Evolutionary conservation across 2,888 invertebrate species (phyloP).

Genomic region (Pachymerium ferrugineum): DNA sequence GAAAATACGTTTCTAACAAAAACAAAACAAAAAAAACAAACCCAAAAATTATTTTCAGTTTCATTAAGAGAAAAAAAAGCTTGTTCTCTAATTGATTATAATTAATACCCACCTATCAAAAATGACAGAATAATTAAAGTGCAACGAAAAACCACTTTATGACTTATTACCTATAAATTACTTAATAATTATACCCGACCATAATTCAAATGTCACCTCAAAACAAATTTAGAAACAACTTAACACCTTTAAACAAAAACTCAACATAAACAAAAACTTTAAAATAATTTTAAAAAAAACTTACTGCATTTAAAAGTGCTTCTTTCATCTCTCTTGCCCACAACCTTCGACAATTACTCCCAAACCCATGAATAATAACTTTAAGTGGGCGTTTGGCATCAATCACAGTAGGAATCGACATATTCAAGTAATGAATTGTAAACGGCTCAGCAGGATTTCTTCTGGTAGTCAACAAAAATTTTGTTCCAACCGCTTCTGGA

Average conservation of each 20-base stretch:
- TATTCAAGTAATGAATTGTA: constrained; percentile 43
- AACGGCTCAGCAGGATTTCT: constrained; percentile 42
- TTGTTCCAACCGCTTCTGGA: constrained; percentile 76
- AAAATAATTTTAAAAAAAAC: constrained; percentile 40
- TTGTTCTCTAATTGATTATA: too few relatives aligned
- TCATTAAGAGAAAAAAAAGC: too few relatives aligned
- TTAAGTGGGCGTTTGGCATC: constrained; percentile 55
- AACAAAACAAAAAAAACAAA: too few relatives aligned
- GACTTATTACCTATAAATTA: too few relatives aligned
- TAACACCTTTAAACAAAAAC: background rate
- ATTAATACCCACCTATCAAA: too few relatives aligned
- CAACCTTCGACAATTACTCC: constrained; percentile 80
- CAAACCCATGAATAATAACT: constrained; percentile 88
- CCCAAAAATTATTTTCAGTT: too few relatives aligned
- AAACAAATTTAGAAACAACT: too few relatives aligned
- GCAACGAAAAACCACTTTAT: too few relatives aligned
- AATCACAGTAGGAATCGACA: background rate
- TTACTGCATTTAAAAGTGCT: constrained; percentile 79
- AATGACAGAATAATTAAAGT: too few relatives aligned
- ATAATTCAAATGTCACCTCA: too few relatives aligned
- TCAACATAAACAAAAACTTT: constrained; percentile 39
- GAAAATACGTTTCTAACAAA: too few relatives aligned
- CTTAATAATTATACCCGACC: too few relatives aligned
- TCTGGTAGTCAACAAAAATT: constrained; percentile 64
- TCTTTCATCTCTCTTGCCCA: constrained; percentile 93